Conservation (phyloP, 2,888 invertebrate species). For the Stegophylla sp. region DNA sequence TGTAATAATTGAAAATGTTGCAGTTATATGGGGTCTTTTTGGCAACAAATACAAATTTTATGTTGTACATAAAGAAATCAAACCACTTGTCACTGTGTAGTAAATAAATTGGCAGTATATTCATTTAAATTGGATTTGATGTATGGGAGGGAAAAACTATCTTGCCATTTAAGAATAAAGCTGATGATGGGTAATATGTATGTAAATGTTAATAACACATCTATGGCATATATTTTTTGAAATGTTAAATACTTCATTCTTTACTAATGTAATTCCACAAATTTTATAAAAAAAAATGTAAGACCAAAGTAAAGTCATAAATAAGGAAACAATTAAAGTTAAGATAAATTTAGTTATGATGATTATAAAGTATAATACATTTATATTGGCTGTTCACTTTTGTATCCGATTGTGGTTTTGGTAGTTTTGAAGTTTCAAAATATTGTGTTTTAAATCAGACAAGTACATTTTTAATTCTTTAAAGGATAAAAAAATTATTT, state of each 20-base stretch:
- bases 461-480: conserved; percentile 2
- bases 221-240: conserved; percentile 25
- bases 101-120: conserved; percentile 63
- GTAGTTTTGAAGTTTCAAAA: background rate
- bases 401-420: conserved; percentile 2
- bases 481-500: background rate
- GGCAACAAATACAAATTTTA: conserved; percentile 97
- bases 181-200: conserved; percentile 17
- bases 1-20: conserved; percentile 91
- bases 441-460: background rate
- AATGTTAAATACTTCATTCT: conserved; percentile 11
- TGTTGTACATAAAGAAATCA: conserved; percentile 90
- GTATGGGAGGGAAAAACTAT: conserved; percentile 51
- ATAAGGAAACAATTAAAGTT: background rate
- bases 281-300: conserved; percentile 7
- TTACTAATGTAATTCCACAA: conserved; percentile 20
- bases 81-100: conserved; percentile 72
- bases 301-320: conserved; percentile 12
- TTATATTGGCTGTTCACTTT: background rate
- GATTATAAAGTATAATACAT: background rate
- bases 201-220: conserved; percentile 24
- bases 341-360: no score
- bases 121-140: conserved; percentile 40
- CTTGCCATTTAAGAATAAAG: conserved; percentile 44
- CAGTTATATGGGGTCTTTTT: conserved; percentile 91